phyloP scores from a whole-genome alignment of 1,140 invertebrate genomes.

The Augochlora pura region DNA sequence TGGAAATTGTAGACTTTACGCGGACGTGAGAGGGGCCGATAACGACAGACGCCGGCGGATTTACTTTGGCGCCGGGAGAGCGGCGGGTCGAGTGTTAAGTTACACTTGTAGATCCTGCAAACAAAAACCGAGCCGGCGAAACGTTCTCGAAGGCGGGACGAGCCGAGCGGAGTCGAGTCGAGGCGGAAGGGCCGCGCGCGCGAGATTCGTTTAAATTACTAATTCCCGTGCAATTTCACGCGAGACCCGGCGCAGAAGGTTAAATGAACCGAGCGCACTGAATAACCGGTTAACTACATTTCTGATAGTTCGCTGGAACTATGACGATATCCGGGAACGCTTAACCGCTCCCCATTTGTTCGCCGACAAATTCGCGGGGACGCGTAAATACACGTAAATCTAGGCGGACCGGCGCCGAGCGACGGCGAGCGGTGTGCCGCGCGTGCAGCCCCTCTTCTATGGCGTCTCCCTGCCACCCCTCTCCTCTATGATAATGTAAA shows the following conservation, averaged over 20 bases:
- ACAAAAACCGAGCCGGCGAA: too few species aligned
- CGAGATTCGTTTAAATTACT: slow-evolving; percentile 14
- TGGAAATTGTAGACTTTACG: too few species aligned
- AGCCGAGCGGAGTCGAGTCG: too few species aligned
- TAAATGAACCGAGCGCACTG: slow-evolving; percentile 31
- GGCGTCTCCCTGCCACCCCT: not conserved
- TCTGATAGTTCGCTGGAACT: slow-evolving; percentile 43
- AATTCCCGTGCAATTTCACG: slow-evolving; percentile 25
- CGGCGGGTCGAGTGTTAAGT: too few species aligned
- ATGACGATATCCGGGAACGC: slow-evolving; percentile 44
- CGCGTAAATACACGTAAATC: slow-evolving; percentile 47
- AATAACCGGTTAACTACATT: slow-evolving; percentile 49
- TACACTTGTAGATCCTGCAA: too few species aligned
- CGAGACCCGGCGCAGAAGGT: slow-evolving; percentile 1
- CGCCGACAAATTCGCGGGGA: slow-evolving; percentile 46
- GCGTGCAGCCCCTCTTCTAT: not conserved
- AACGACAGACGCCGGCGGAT: too few species aligned
- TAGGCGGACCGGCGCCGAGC: not conserved
- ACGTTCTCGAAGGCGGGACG: too few species aligned
- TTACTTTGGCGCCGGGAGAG: too few species aligned
- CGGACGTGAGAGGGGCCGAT: too few species aligned
- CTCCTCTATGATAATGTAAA: slow-evolving; percentile 38
- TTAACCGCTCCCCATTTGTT: slow-evolving; percentile 48
- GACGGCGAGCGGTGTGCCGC: not conserved
- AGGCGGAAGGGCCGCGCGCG: not conserved